A percentile compares a stretch with the other conserved stretches of the same genome.
phyloP scores from a whole-genome alignment of 2,888 invertebrate species.

The Yponomeuta malinellus region DNA sequence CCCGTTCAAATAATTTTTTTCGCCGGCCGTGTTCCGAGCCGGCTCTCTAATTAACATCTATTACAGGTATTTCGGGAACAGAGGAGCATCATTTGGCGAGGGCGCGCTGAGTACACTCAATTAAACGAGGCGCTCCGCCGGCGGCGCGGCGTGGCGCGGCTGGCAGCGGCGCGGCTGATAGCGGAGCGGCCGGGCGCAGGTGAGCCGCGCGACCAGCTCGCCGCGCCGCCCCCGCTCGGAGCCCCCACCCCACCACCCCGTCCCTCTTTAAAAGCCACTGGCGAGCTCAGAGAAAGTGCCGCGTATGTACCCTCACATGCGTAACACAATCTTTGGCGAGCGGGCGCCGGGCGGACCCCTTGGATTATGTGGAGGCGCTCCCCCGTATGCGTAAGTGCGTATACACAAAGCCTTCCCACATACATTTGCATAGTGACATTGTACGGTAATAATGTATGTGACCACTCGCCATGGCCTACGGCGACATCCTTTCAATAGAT shows the following conservation, averaged over 20 bases:
- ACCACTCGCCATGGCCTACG: slow-evolving; percentile 62
- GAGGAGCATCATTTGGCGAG: slow-evolving; percentile 70
- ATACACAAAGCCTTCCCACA: slow-evolving; percentile 72
- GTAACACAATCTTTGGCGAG: slow-evolving; percentile 68
- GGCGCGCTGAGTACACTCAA: slow-evolving; percentile 72
- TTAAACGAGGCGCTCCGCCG: slow-evolving; percentile 46
- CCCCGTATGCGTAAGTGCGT: slow-evolving; percentile 71
- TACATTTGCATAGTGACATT: slow-evolving; percentile 76
- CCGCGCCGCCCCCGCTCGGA: slow-evolving; percentile 52
- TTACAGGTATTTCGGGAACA: slow-evolving; percentile 70
- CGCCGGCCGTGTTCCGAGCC: slow-evolving; percentile 54
- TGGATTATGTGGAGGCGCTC: slow-evolving; percentile 67
- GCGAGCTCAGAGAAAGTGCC: slow-evolving; percentile 78
- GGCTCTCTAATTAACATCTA: slow-evolving; percentile 72
- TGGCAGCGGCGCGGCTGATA: slow-evolving; percentile 31
- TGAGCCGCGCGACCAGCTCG: slow-evolving; percentile 70
- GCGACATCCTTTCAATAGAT: slow-evolving; percentile 66
- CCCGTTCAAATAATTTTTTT: slow-evolving; percentile 73
- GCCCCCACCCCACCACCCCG: slow-evolving; percentile 44
- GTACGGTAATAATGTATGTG: slow-evolving; percentile 75
- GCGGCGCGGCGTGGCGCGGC: slow-evolving; percentile 17
- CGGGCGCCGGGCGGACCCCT: slow-evolving; percentile 51
- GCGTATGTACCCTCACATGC: slow-evolving; percentile 73
- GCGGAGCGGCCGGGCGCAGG: slow-evolving; percentile 23
- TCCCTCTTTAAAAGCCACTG: slow-evolving; percentile 76